Base-by-base conservation (phyloP, 2,797 vertebrate genomes). In the Erpetoichthys calabaricus region DNA sequence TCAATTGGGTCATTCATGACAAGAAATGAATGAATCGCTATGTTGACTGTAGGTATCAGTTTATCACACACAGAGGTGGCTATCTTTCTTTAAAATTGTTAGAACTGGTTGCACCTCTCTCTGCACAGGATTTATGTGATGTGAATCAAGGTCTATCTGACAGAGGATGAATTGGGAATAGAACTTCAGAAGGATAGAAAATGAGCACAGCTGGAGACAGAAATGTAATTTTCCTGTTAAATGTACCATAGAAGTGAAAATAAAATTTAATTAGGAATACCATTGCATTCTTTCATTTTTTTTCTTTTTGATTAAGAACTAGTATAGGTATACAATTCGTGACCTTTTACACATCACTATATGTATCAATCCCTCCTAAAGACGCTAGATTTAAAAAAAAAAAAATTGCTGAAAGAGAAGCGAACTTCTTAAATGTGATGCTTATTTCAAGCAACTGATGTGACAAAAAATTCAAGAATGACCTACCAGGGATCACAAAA, bases 211-310 rank as follows among this genome's bases (percentile, higher is more conserved):
- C 50, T 45, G 65, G 7, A 56, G 47, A 58, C 4, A 52, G 61
- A 65, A 68, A 57, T 46, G 63, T 55, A 69, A 72, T 63, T 65
- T 72, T 70, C 63, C 56, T 62, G 9, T 58, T 62, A 71, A 77
- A 75, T 70, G 71, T 64, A 64, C 45, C 67, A 62, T 70, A 55
- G 8, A 62, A 62, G 56, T 65, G 62, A 65, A 70, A 64, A 59
- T 58, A 60, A 59, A 53, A 62, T 46, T 51, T 46, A 55, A 58
- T 62, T 52, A 55, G 52, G 56, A 56, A 51, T 49, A 55, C 41
- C 8, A 45, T 45, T 41, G 6, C 51, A 42, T 45, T 62, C 57
- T 59, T 60, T 56, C 59, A 56, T 50, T 64, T 55, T 61, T 45
- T 25, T 25, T 25, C 25, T 25, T 25, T 51, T 47, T 63, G 67